Evolutionary conservation across 1,140 invertebrate species (phyloP), one percentile per base, ranked within the genome.

Genomic region (Teleogryllus occipitalis): DNA sequence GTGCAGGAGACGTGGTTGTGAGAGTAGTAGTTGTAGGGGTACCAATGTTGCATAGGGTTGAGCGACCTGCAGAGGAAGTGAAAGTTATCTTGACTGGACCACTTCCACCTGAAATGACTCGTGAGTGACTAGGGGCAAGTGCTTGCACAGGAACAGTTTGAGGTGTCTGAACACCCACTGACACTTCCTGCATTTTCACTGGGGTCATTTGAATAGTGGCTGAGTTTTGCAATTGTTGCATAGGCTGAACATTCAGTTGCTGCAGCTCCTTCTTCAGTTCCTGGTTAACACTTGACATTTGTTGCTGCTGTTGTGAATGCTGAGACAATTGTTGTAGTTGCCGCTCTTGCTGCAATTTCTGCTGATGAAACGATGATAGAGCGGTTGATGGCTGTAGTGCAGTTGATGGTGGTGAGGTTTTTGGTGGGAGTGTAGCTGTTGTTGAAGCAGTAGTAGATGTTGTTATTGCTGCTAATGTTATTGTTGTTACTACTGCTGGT

Each of bases 41-140:
- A 65, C 2, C 54, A 65, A 65, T 65, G 54, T 65, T 65, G 18
- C 54, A 3, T 1, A 18, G 18, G 54, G 54, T 7, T 14, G 54
- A 65, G 18, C 78, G 54, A 18, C 72, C 39, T 21, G 73, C 12
- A 39, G 74, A 75, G 1, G 74, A 75, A 18, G 74, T 72, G 18
- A 47, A 48, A 47, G 79, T 80, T 39, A 80, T 77, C 22, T 80
- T 80, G n/a, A 80, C 73, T 8, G 79, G 79, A 10, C 54, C 74
- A 80, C 75, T 76, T 54, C 75, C 79, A 80, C 46, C 7, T 73
- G 79, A 76, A 54, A 76, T 18, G n/a, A 39, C 8, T 76, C 79
- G 12, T 47, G 75, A 48, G 46, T 80, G 39, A 47, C 10, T 65
- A 47, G 14, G 10, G 47, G 79, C 47, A 76, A 22, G 47, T 27